A percentile compares a stretch with the other conserved stretches of the same genome.
phyloP scores from a whole-genome alignment of 2,888 invertebrate genomes.

The Aricia artaxerxes region DNA sequence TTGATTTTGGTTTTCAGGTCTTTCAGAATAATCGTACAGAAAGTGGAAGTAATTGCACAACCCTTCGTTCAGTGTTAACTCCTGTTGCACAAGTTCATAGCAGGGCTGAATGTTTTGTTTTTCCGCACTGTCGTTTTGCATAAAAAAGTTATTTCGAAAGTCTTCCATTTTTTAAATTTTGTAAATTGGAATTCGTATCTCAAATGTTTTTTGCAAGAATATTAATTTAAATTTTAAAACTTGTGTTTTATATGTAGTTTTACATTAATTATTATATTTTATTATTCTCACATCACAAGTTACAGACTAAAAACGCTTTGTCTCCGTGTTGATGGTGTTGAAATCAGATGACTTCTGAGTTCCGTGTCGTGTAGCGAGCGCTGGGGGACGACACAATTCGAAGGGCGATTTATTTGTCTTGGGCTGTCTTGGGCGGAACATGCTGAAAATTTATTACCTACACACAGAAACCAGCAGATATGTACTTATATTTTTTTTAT shows the following conservation, averaged over 20 bases:
- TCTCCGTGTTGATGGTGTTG: neutral
- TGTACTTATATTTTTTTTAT: neutral
- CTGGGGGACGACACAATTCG: neutral
- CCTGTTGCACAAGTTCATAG: conserved; percentile 43
- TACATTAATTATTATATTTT: neutral
- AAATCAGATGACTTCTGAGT: conserved; percentile 24
- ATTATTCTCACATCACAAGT: neutral
- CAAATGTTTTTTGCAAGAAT: neutral
- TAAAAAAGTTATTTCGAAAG: conserved; percentile 51
- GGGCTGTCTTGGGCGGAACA: conserved; percentile 20
- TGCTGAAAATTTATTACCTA: neutral
- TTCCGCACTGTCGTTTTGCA: conserved; percentile 45
- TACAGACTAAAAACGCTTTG: conserved; percentile 34
- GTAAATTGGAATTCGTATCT: neutral
- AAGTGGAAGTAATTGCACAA: conserved; percentile 55
- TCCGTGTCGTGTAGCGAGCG: neutral
- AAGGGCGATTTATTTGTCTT: conserved; percentile 22
- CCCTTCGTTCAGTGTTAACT: conserved; percentile 40
- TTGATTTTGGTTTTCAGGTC: conserved; percentile 43
- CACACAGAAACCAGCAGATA: neutral
- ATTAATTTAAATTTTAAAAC: neutral
- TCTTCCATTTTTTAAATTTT: conserved; percentile 54
- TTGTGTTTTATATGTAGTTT: neutral
- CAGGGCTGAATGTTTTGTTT: conserved; percentile 45
- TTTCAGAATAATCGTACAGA: conserved; percentile 52